Evolutionary conservation across 2,888 invertebrate species (phyloP).

Genomic region (Abrostola tripartita): DNA sequence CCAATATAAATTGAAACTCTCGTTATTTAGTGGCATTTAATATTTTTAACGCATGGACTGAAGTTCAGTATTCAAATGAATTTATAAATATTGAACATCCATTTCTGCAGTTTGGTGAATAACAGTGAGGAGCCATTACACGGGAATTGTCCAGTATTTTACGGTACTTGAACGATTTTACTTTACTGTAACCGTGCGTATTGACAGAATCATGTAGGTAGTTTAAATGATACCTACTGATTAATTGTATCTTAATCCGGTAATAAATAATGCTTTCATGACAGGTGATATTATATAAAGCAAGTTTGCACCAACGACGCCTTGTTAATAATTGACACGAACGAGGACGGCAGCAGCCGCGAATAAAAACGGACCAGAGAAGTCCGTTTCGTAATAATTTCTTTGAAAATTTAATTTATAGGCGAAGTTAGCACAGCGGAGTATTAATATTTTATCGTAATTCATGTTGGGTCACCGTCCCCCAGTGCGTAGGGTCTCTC

Average conservation of each 20-base stretch:
- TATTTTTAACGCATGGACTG: constrained; percentile 17
- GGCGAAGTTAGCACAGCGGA: constrained; percentile 72
- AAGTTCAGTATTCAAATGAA: constrained; percentile 8
- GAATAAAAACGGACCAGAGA: constrained; percentile 64
- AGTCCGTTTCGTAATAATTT: constrained; percentile 65
- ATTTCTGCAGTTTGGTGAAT: constrained; percentile 6
- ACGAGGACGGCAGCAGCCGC: constrained; percentile 49
- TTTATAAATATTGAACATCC: constrained; percentile 20
- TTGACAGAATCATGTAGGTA: not conserved
- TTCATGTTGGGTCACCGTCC: constrained; percentile 59
- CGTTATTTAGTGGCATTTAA: constrained; percentile 34
- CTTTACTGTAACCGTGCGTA: not conserved
- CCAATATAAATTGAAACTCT: constrained; percentile 54
- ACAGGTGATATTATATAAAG: constrained; percentile 28
- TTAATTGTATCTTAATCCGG: too few species aligned
- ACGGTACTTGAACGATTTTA: not conserved
- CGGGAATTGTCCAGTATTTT: constrained; percentile 4
- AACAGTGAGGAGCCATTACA: constrained; percentile 8
- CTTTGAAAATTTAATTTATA: constrained; percentile 75
- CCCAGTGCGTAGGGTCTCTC: constrained; percentile 85
- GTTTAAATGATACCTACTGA: not conserved
- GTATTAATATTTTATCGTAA: constrained; percentile 71
- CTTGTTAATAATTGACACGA: constrained; percentile 50
- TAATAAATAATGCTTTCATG: constrained; percentile 26
- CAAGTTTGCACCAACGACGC: constrained; percentile 29